Conservation (phyloP, 2,888 invertebrate genomes). For the Cremastobaeus sp. region DNA sequence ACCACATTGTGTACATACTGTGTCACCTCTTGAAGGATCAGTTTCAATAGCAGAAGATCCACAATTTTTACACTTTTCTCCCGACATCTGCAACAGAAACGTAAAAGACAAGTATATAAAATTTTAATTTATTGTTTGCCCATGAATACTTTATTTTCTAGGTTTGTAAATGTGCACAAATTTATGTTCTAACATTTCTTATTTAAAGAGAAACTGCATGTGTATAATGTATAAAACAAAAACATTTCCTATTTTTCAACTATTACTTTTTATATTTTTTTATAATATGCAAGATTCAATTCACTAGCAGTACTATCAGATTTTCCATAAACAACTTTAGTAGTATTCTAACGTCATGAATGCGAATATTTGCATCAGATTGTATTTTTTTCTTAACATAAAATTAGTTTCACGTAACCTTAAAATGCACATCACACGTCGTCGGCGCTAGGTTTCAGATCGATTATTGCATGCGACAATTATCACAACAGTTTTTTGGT, state of each 20-base stretch:
- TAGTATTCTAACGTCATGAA: not conserved
- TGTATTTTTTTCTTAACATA: not conserved
- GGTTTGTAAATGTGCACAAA: too few relatives aligned
- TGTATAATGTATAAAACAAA: too few relatives aligned
- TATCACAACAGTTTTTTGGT: too few relatives aligned
- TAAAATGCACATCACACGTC: not conserved
- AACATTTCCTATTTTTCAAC: too few relatives aligned
- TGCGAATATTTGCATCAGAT: not conserved
- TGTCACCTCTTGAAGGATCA: constrained; percentile 95
- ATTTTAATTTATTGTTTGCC: too few relatives aligned
- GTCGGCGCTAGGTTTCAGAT: not conserved
- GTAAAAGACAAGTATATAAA: not conserved
- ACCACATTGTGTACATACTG: constrained; percentile 97
- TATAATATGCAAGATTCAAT: too few relatives aligned
- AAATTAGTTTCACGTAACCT: not conserved
- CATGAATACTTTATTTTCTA: too few relatives aligned
- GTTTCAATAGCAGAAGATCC: constrained; percentile 95
- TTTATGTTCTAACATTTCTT: too few relatives aligned
- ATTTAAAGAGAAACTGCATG: too few relatives aligned
- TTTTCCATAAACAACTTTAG: not conserved
- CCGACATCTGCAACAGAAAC: constrained; percentile 78
- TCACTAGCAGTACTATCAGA: too few relatives aligned
- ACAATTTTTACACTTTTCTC: constrained; percentile 91
- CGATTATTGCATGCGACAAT: too few relatives aligned
- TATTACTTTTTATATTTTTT: too few relatives aligned